Evolutionary conservation across 1,140 invertebrate genomes (phyloP).

Genomic region (Micrasema longulum): DNA sequence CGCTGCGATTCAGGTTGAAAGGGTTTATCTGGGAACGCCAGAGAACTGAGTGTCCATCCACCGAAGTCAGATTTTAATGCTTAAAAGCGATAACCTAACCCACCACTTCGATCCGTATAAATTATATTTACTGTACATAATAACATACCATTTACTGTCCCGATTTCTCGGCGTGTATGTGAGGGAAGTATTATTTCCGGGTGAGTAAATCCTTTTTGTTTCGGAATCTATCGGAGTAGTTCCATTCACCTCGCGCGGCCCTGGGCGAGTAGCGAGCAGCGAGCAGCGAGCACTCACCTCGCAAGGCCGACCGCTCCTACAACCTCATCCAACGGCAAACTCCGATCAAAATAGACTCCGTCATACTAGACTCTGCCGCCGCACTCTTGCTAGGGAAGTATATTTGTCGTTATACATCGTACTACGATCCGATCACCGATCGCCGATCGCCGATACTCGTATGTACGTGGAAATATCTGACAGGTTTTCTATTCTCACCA

Average conservation of each 20-base stretch:
- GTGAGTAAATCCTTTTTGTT: background rate
- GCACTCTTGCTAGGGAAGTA: background rate
- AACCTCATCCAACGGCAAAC: conserved; percentile 30
- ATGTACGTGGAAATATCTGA: too few relatives aligned
- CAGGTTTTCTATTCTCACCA: too few relatives aligned
- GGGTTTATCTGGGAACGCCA: conserved; percentile 6
- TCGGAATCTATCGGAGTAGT: background rate
- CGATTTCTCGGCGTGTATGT: background rate
- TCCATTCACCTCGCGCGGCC: background rate
- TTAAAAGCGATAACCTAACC: too few relatives aligned
- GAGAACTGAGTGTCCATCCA: background rate
- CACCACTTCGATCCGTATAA: too few relatives aligned
- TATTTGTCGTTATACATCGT: too few relatives aligned
- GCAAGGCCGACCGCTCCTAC: conserved; percentile 37
- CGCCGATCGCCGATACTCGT: too few relatives aligned
- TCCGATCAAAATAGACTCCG: conserved; percentile 28
- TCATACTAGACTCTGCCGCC: background rate
- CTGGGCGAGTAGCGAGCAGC: too few relatives aligned
- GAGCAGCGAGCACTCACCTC: conserved; percentile 23
- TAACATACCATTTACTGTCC: too few relatives aligned
- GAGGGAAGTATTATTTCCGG: background rate
- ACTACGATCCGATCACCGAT: too few relatives aligned
- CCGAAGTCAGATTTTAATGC: too few relatives aligned
- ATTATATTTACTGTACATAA: too few relatives aligned
- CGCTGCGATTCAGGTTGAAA: conserved; percentile 19